A percentile compares a stretch with the other conserved stretches of the same genome.
phyloP scores from a whole-genome alignment of 2,888 invertebrate species.

The Chorisops tibialis region DNA sequence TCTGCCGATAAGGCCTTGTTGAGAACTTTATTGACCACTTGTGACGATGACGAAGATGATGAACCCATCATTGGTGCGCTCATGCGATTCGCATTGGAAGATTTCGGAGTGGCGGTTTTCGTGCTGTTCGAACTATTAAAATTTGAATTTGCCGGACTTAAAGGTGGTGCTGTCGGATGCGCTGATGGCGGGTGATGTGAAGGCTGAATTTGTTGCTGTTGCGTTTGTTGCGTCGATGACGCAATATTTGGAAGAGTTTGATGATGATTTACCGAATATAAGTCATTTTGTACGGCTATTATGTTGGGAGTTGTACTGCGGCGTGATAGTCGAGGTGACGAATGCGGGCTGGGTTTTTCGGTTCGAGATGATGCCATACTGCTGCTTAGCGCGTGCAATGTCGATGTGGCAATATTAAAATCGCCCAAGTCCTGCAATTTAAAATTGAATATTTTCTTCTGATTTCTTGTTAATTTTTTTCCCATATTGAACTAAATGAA shows the following conservation, averaged over 20 bases:
- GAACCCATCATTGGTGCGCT: conserved; percentile 53
- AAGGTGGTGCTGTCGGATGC: conserved; percentile 45
- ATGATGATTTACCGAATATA: conserved; percentile 43
- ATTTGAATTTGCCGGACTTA: conserved; percentile 40
- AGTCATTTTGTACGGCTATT: conserved; percentile 51
- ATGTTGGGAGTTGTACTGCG: conserved; percentile 50
- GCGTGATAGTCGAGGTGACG: conserved; percentile 57
- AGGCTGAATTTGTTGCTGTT: conserved; percentile 33
- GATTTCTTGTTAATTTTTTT: too few relatives aligned
- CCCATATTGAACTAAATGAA: too few relatives aligned
- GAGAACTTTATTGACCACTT: conserved; percentile 31
- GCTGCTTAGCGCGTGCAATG: conserved; percentile 57
- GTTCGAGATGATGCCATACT: conserved; percentile 45
- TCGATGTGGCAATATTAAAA: conserved; percentile 64
- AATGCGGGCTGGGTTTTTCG: conserved; percentile 57
- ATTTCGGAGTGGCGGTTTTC: conserved; percentile 9
- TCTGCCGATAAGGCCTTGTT: conserved; percentile 40
- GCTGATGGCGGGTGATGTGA: conserved; percentile 35
- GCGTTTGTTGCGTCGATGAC: conserved; percentile 25
- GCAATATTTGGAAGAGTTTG: conserved; percentile 33
- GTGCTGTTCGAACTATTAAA: conserved; percentile 11
- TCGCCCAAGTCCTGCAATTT: conserved; percentile 57
- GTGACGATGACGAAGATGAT: conserved; percentile 34
- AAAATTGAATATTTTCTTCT: not conserved
- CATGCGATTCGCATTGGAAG: conserved; percentile 44